Conservation (phyloP, 2,797 vertebrate genomes). For the Sebastes miniatus region DNA sequence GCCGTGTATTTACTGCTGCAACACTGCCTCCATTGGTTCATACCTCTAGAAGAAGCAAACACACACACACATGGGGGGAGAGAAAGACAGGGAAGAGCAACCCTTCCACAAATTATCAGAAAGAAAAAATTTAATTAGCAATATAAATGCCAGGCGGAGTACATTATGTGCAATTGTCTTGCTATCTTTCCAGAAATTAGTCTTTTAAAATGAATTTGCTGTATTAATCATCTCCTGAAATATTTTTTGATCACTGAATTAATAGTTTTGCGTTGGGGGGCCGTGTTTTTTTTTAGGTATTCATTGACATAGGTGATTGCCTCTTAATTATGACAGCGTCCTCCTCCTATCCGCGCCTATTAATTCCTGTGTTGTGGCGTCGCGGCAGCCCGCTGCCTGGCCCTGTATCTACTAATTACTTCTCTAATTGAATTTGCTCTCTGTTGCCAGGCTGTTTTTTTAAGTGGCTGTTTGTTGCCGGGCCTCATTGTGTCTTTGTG, state of each 20-base stretch:
- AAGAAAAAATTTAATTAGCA: conserved; percentile 97
- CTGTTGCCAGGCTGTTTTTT: conserved; percentile 99
- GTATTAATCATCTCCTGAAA: conserved; percentile 98
- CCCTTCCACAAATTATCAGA: conserved; percentile 89
- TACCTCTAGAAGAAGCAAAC: conserved; percentile 44
- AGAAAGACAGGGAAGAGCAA: conserved; percentile 58
- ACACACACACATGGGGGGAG: conserved; percentile 10
- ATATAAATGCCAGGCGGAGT: conserved; percentile 96
- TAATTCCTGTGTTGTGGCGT: conserved; percentile 99
- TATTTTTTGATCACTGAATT: conserved; percentile 99
- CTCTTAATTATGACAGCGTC: conserved; percentile 99
- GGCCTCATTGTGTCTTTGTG: conserved; percentile 98
- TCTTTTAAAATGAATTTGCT: conserved; percentile 99
- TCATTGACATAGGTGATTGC: conserved; percentile 99
- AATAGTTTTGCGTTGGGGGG: conserved; percentile 91
- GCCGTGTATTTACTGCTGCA: conserved; percentile 74
- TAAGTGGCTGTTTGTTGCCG: conserved; percentile 98
- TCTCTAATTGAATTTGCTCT: conserved; percentile 99
- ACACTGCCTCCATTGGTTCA: conserved; percentile 82
- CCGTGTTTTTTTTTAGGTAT: conserved; percentile 87
- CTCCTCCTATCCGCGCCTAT: conserved; percentile 96
- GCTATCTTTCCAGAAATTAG: conserved; percentile 99
- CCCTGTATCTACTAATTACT: conserved; percentile 99
- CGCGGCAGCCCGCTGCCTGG: conserved; percentile 95
- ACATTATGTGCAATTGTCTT: conserved; percentile 98